phyloP scores from a whole-genome alignment of 53 echinoderm and acorn worm genomes.

The Mesocentrotus franciscanus region DNA sequence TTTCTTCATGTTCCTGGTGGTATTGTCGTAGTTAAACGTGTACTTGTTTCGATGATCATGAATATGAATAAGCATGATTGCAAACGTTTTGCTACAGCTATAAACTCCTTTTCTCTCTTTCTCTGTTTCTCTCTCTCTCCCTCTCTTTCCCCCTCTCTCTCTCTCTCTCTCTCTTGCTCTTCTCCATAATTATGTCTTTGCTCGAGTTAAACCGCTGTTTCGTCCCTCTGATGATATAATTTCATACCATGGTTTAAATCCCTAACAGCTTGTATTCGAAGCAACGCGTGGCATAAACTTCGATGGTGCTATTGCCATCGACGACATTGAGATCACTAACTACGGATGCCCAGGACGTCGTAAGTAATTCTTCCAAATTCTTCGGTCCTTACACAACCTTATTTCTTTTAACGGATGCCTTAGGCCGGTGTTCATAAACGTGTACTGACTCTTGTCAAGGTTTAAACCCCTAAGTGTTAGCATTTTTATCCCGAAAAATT shows the following conservation, averaged over 20 bases:
- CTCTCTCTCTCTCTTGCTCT: neutral
- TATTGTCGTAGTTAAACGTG: too few relatives aligned
- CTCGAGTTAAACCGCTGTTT: too few relatives aligned
- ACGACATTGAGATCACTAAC: constrained; percentile 78
- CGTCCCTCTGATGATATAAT: neutral
- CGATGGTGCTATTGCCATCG: constrained; percentile 81
- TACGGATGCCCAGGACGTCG: constrained; percentile 76
- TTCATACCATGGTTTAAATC: neutral
- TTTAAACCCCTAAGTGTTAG: too few relatives aligned
- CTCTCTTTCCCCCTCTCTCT: neutral
- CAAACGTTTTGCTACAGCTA: too few relatives aligned
- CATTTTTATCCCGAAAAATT: too few relatives aligned
- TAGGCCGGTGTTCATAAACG: too few relatives aligned
- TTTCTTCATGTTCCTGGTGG: too few relatives aligned
- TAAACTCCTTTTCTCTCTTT: neutral
- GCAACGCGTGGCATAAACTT: constrained; percentile 64
- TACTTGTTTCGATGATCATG: too few relatives aligned
- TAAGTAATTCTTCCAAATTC: constrained; percentile 19
- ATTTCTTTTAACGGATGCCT: too few relatives aligned
- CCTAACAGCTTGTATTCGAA: constrained; percentile 65
- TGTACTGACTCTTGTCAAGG: too few relatives aligned
- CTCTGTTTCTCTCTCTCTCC: neutral
- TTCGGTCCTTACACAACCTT: neutral
- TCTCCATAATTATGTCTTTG: too few relatives aligned
- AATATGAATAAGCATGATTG: too few relatives aligned